Base-by-base conservation (phyloP, 2,888 invertebrate species). In the Zootermopsis nevadensis region DNA sequence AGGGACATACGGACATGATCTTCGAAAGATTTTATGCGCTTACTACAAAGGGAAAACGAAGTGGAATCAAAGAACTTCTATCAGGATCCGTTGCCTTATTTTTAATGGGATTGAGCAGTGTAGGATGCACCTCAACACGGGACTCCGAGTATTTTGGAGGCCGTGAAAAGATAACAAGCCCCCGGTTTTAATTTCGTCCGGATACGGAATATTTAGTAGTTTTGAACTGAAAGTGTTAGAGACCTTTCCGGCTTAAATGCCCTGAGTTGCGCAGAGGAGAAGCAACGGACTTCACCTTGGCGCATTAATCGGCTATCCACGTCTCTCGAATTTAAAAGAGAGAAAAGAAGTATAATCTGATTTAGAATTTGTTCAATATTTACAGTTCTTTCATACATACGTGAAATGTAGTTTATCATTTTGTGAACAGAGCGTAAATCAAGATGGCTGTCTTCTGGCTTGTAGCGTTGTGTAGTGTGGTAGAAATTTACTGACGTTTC, bases 171-270 rank as follows among this genome's bases (percentile, higher is more conserved):
- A 74, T 74, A 74, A 74, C 74, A 74, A 42, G 38, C 74, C 38
- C 38, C 74, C 42, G 35, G 74, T 74, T 74, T 74, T 74, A 74
- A 74, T 74, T 74, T 74, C 74, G 74, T 74, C 74, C 74, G 74
- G 74, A 74, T 74, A 74, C 74, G 74, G 74, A 74, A 74, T 74
- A 74, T 74, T 74, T 74, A 74, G 74, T 74, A 74, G 74, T 74
- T 74, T 38, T 15, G 33, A 69, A 69, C 69, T 33, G 74, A 3
- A 33, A 74, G 74, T 24, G 33, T 33, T 38, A 74, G 33, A 74
- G 74, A 42, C 38, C 31, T 74, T 27, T 42, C 7, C 35, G 12
- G 74, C 74, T 74, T 74, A 74, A 33, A 22, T 24, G 10, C 74
- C n/a, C 69, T 7, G 69, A 69, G 69, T 33, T 69, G 31, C 33